Base-by-base conservation (phyloP, 2,888 invertebrate genomes). In the Volucella zonaria region DNA sequence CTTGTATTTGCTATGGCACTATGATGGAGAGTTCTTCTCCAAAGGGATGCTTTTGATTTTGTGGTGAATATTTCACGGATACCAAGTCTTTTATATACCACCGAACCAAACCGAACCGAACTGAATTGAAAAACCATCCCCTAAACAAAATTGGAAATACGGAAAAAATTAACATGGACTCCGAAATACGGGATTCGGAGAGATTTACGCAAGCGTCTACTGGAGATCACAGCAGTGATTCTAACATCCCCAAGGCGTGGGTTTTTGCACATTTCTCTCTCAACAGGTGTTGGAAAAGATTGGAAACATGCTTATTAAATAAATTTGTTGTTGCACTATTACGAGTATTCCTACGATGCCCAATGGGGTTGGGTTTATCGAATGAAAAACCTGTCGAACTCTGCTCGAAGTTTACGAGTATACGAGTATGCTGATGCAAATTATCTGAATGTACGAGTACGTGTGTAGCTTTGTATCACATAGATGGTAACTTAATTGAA, bases 41-140 rank as follows among this genome's bases (percentile, higher is more conserved):
- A 73, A 38, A 62, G 64, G 47, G 71, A 73, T 81, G 80, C 73
- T 77, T 68, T 42, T 73, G 88, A 86, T 87, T 86, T 87, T 90
- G 87, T 91, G 91, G 87, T 87, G 89, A 89, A 82, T 89, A 83
- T 87, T 87, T 88, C 86, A 62, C 83, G 68, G 86, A 86, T 85
- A 75, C 54, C 87, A 78, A 80, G 89, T 89, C 89, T 90, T 91
- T 91, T 91, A 91, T 91, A 91, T 87, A 64, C 62, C 18, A 52
- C 18, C 62, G 54, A 67, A 58, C 23, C 51, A n/a, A 59, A 67
- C 58, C 64, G 68, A 56, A 14, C 10, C 43, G 56, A 10, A 11
- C 10, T 8, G n/a, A 68, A 59, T 9, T 38, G 31, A 42, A 58
- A 38, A 49, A 14, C 47, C 77, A 42, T 56, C 82, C 82, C 79